Base-by-base conservation (phyloP, 30 jellyfish, hydroid and myxozoan genomes). In the Pseudorhiza aurosa region DNA sequence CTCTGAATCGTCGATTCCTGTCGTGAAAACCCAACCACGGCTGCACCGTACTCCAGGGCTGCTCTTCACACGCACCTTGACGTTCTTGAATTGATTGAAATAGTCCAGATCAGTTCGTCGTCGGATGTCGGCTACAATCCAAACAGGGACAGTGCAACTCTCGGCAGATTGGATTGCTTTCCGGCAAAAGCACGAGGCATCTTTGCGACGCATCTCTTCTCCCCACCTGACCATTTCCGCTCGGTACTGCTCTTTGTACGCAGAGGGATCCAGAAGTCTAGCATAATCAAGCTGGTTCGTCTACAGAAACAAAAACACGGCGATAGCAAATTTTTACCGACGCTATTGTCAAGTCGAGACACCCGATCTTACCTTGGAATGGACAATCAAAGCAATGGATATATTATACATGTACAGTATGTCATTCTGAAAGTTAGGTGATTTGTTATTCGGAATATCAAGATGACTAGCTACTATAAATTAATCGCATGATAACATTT, bases 151-250 rank as follows among this genome's bases (percentile, higher is more conserved):
- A 11, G 62, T 57, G 22, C 80, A 60, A 9, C 37, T 63, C 30
- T 9, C 11, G 10, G 89, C 96, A 4, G 71, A n/a, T 8, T 77
- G 65, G 35, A 71, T 73, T 4, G 62, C 83, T 29, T 72, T 60
- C 28, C 37, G 64, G 62, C 98, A 91, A 49, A 91, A 91, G 33
- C 75, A 65, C 9, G 63, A 68, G 0, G 83, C 78, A 49, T 91
- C 96, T 0, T 25, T n/a, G 35, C 50, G 46, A 7, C 98, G 81
- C 31, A 45, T 83, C 55, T 85, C 82, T 68, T 91, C 95, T 15
- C 95, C 92, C 98, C 98, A 91, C 17, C 30, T 32, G 55, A 91
- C 91, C 98, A 91, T 91, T 29, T 80, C 91, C 32, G 40, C 15
- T 25, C 98, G 72, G 42, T 73, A 46, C 43, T 12, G 30, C 50